Percentiles rank a stretch among this genome's conserved stretches.
Conservation (phyloP, 2,888 invertebrate genomes). For the Saturnia japonica region DNA sequence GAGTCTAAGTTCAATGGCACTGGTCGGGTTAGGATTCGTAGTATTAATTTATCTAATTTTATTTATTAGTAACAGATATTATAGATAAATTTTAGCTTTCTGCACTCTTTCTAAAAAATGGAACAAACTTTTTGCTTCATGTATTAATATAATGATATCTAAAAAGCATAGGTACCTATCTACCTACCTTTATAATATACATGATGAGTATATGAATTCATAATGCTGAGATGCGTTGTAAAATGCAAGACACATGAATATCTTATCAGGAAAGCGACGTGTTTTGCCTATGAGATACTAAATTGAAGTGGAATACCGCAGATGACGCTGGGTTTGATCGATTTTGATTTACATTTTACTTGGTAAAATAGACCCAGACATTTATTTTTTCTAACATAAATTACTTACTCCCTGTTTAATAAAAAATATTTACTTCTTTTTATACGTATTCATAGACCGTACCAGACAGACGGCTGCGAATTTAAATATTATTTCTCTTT, state of each 20-base stretch:
- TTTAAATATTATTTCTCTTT: not conserved
- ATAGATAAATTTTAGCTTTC: no score
- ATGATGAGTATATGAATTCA: constrained; percentile 28
- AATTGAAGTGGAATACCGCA: constrained; percentile 10
- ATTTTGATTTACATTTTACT: constrained; percentile 4
- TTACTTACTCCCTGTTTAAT: not conserved
- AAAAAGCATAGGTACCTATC: no score
- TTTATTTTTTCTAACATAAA: not conserved
- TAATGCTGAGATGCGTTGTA: constrained; percentile 30
- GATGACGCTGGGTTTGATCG: constrained; percentile 1
- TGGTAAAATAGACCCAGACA: not conserved
- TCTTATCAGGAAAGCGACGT: constrained; percentile 42
- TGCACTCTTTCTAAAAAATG: no score
- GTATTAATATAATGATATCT: no score
- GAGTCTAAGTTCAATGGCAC: no score
- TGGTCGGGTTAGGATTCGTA: no score
- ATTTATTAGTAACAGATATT: no score
- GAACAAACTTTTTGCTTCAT: no score
- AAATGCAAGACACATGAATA: constrained; percentile 48
- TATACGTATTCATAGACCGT: not conserved
- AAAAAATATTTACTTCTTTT: not conserved
- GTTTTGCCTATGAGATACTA: constrained; percentile 34
- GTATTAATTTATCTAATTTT: no score
- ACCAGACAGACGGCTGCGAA: not conserved
- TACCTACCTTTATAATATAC: constrained; percentile 15